These are phyloP conservation scores for Hoplostethus atlanticus DNA, from an alignment of 2,797 vertebrate species.

Conservation along the genomic window DNA sequence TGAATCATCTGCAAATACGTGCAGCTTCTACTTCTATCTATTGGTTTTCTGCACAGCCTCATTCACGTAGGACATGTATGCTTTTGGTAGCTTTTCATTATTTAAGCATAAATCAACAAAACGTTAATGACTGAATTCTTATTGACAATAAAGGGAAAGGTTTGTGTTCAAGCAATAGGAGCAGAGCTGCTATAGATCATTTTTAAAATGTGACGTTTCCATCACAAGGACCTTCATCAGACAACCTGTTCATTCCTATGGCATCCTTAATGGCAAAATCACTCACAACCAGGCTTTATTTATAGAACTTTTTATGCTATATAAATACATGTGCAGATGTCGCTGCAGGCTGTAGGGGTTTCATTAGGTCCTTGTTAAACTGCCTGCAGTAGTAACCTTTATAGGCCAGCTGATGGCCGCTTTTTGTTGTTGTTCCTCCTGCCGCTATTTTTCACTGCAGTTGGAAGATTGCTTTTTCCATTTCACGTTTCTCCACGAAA, in stretches of 20 bases:
- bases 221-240: conserved; percentile 34
- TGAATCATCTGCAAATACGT: conserved; percentile 20
- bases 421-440: conserved; percentile 36
- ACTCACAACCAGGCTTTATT: conserved; percentile 12
- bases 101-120: conserved; percentile 43
- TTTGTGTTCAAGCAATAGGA: conserved; percentile 21
- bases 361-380: conserved; percentile 53
- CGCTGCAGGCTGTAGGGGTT: conserved; percentile 34
- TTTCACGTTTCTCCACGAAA: conserved; percentile 44
- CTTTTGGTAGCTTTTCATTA: conserved; percentile 46
- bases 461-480: conserved; percentile 66
- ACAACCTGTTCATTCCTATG: conserved; percentile 7
- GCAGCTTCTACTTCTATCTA: conserved; percentile 29
- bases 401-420: conserved; percentile 29
- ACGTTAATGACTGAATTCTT: conserved; percentile 22
- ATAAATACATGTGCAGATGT: conserved; percentile 10
- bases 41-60: conserved; percentile 13
- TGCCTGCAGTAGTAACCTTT: conserved; percentile 17
- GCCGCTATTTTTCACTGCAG: conserved; percentile 41
- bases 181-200: neutral
- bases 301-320: neutral
- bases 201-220: conserved; percentile 42
- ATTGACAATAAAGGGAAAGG: conserved; percentile 1
- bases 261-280: conserved; percentile 16
- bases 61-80: conserved; percentile 4